Conservation (phyloP, 2,113 vertebrate genomes). For the Gulo gulo region DNA sequence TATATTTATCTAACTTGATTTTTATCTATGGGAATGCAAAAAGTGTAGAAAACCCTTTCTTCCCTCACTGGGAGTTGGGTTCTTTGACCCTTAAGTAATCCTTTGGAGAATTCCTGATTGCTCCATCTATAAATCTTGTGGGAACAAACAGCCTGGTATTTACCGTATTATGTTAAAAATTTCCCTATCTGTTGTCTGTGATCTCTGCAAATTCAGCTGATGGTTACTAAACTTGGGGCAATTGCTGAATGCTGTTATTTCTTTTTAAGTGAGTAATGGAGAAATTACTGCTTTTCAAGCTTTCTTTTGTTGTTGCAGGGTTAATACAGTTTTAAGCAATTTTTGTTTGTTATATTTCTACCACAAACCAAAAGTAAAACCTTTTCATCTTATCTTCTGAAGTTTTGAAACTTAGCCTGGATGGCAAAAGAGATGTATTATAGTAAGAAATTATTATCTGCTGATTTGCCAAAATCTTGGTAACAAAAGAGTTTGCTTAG, state of each 20-base stretch:
- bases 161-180: not conserved
- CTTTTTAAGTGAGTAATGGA: not conserved
- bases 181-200: not conserved
- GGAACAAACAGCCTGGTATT: not conserved
- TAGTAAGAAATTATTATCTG: not conserved
- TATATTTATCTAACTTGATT: not conserved
- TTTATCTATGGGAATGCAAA: not conserved
- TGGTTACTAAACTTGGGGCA: not conserved
- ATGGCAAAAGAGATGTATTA: not conserved
- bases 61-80: not conserved
- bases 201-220: not conserved
- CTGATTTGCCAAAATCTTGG: not conserved
- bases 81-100: not conserved
- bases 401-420: not conserved
- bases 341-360: not conserved
- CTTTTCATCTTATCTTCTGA: not conserved
- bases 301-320: not conserved
- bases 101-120: conserved; percentile 8
- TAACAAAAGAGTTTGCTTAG: not conserved
- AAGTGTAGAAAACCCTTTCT: not conserved
- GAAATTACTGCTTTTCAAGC: not conserved
- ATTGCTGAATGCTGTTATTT: not conserved
- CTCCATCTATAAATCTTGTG: not conserved
- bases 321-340: conserved; percentile 27
- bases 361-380: not conserved